phyloP scores from a whole-genome alignment of 2,113 vertebrate species.

The Pterophyllum scalare region DNA sequence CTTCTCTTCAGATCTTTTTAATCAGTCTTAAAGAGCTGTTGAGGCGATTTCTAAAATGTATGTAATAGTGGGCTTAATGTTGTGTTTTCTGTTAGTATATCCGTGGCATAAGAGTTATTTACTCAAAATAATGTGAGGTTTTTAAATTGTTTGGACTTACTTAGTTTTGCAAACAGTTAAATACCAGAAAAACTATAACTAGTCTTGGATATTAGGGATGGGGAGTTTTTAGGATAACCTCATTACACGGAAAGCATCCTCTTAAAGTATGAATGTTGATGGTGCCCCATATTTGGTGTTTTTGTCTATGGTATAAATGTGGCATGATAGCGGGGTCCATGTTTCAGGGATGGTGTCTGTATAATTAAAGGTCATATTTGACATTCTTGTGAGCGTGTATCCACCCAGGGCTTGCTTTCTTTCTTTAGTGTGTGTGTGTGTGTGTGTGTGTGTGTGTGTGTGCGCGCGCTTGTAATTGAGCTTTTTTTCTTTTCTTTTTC shows the following conservation, averaged over 20 bases:
- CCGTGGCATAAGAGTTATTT: not conserved
- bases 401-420: conserved; percentile 8
- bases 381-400: conserved; percentile 60
- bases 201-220: not conserved
- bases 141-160: not conserved
- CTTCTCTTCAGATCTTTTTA: not conserved
- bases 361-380: conserved; percentile 74
- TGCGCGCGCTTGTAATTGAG: not conserved
- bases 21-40: not conserved
- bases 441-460: too few relatives aligned
- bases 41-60: not conserved
- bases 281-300: conserved; percentile 20
- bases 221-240: not conserved
- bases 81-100: not conserved
- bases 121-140: not conserved
- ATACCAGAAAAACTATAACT: not conserved
- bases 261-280: conserved; percentile 42
- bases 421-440: not conserved
- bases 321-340: conserved; percentile 30
- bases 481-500: not conserved
- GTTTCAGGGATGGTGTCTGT: conserved; percentile 50
- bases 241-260: conserved; percentile 15
- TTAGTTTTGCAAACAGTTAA: not conserved
- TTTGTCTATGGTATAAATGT: conserved; percentile 45
- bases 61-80: not conserved